A percentile compares a stretch with the other conserved stretches of the same genome.
Evolutionary conservation across 2,113 vertebrate genomes (phyloP).

Genomic region (Rissa tridactyla): DNA sequence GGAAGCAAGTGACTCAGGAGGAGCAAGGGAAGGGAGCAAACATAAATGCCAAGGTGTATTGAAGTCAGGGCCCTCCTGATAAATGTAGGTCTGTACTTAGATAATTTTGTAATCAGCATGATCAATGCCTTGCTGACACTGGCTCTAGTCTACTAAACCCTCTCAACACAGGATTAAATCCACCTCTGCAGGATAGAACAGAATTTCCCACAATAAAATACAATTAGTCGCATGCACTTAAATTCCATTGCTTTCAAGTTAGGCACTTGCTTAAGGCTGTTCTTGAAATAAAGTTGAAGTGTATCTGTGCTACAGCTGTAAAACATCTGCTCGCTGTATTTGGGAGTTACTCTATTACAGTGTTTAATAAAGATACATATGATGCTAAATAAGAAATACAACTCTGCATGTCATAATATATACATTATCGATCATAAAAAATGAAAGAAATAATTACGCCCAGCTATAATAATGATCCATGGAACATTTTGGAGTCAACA

Average conservation of each 20-base stretch:
- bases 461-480: background rate
- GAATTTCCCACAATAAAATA: background rate
- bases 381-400: background rate
- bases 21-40: background rate
- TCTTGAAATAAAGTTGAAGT: background rate
- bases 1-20: background rate
- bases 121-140: background rate
- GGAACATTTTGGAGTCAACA: background rate
- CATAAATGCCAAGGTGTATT: background rate
- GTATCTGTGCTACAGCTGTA: background rate
- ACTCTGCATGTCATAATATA: background rate
- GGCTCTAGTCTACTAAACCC: background rate
- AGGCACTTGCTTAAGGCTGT: background rate
- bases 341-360: background rate
- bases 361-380: background rate
- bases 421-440: background rate
- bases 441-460: background rate
- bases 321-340: background rate
- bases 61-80: background rate
- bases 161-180: background rate
- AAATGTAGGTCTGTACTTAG: background rate
- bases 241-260: background rate
- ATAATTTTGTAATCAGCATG: background rate
- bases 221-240: background rate
- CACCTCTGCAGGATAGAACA: background rate